phyloP scores from a whole-genome alignment of 2,113 vertebrate genomes.

The Zootoca vivipara region DNA sequence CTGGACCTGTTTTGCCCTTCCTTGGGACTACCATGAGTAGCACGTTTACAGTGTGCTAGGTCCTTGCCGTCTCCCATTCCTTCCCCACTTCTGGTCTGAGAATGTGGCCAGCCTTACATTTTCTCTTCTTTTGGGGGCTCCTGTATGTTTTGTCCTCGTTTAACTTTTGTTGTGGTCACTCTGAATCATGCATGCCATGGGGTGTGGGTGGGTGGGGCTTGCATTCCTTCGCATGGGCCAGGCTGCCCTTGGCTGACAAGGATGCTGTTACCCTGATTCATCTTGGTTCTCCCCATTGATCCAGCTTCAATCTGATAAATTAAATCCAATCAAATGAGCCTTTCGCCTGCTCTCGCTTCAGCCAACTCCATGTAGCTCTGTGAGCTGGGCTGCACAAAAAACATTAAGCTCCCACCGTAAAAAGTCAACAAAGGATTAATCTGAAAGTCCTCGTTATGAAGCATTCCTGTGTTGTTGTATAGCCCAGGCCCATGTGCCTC shows the following conservation, averaged over 20 bases:
- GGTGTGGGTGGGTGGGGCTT: background rate
- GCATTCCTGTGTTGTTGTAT: background rate
- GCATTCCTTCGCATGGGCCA: background rate
- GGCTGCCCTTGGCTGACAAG: background rate
- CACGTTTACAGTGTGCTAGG: background rate
- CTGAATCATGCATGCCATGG: background rate
- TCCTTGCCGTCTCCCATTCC: background rate
- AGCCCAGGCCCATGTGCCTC: background rate
- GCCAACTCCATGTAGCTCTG: background rate
- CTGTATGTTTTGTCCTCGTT: background rate
- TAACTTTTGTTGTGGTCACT: background rate
- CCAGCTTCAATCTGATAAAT: background rate
- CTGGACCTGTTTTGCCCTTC: background rate
- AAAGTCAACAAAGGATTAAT: slow-evolving; percentile 5
- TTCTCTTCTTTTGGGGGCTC: background rate
- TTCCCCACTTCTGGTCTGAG: no score
- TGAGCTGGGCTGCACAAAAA: background rate
- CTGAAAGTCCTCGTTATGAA: background rate
- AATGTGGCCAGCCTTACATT: background rate
- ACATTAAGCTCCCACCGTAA: background rate
- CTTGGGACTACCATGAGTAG: background rate
- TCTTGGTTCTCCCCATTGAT: background rate
- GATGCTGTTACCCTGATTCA: background rate
- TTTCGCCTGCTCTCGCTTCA: background rate
- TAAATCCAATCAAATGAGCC: slow-evolving; percentile 16